phyloP scores from a whole-genome alignment of 1,140 invertebrate genomes.

The Panulirus ornatus region DNA sequence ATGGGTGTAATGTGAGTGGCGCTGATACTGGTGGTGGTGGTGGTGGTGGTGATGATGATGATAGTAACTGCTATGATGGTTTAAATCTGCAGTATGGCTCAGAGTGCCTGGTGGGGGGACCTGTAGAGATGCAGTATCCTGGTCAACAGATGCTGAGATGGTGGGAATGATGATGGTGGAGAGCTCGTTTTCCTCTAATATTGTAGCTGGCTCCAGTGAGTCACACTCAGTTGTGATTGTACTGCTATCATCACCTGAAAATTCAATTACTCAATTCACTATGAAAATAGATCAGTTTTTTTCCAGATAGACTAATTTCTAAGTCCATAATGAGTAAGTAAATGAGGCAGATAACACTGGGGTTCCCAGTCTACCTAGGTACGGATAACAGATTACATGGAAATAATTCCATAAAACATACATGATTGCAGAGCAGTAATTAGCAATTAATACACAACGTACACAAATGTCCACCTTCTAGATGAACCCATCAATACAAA shows the following conservation, averaged over 20 bases:
- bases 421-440: no score
- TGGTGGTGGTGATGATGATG: slow-evolving; percentile 43
- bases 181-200: slow-evolving; percentile 61
- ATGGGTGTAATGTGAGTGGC: slow-evolving; percentile 20
- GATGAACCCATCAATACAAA: no score
- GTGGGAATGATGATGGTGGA: slow-evolving; percentile 59
- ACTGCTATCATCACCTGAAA: slow-evolving; percentile 57
- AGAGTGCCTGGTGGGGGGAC: slow-evolving; percentile 49
- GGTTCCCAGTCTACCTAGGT: no score
- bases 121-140: slow-evolving; percentile 43
- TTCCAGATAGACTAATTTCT: no score
- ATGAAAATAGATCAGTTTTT: no score
- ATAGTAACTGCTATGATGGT: slow-evolving; percentile 20
- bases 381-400: no score
- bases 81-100: slow-evolving; percentile 21
- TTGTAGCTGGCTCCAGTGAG: slow-evolving; percentile 57
- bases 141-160: slow-evolving; percentile 62
- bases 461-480: no score
- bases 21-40: slow-evolving; percentile 30
- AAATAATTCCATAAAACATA: no score
- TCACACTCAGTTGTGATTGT: slow-evolving; percentile 63
- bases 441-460: no score
- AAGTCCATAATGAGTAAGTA: no score
- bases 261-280: no score
- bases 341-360: no score